Evolutionary conservation across 2,888 invertebrate species (phyloP).

Genomic region (Amphipoea oculea): DNA sequence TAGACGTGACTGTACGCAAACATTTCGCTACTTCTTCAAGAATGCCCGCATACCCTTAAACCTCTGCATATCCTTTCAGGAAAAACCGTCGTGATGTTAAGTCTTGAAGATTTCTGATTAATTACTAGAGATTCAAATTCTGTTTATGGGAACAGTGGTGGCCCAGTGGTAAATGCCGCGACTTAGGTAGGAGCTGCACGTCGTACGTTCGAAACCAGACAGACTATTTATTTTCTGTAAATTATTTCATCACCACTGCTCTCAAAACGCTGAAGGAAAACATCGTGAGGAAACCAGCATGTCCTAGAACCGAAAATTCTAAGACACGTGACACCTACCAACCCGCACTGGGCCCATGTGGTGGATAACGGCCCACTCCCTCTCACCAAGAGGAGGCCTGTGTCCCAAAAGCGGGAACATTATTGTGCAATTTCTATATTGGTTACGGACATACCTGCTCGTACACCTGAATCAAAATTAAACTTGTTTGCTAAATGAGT

Average conservation of each 20-base stretch:
- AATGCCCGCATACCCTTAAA: not conserved
- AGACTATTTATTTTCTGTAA: not conserved
- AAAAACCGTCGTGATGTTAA: not conserved
- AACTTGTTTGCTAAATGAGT: constrained; percentile 44
- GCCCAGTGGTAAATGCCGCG: too few species aligned
- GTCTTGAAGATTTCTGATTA: not conserved
- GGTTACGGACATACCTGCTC: too few species aligned
- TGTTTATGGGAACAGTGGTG: too few species aligned
- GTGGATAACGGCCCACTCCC: not conserved
- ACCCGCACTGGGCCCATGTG: not conserved
- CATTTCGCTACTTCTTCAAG: not conserved
- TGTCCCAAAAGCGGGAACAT: not conserved
- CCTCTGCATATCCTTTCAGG: not conserved
- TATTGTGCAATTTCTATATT: not conserved
- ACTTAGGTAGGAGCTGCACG: not conserved
- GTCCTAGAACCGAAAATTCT: not conserved
- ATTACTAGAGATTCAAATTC: not conserved
- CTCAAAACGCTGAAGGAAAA: not conserved
- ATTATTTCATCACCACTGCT: not conserved
- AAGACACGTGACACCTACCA: not conserved
- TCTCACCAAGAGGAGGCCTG: not conserved
- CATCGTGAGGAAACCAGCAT: not conserved
- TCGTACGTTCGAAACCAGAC: not conserved
- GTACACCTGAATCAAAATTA: not conserved
- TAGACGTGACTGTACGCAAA: too few species aligned